These are phyloP conservation scores for Agelaius phoeniceus DNA, from an alignment of 2,113 vertebrate species.

Conservation along the genomic window DNA sequence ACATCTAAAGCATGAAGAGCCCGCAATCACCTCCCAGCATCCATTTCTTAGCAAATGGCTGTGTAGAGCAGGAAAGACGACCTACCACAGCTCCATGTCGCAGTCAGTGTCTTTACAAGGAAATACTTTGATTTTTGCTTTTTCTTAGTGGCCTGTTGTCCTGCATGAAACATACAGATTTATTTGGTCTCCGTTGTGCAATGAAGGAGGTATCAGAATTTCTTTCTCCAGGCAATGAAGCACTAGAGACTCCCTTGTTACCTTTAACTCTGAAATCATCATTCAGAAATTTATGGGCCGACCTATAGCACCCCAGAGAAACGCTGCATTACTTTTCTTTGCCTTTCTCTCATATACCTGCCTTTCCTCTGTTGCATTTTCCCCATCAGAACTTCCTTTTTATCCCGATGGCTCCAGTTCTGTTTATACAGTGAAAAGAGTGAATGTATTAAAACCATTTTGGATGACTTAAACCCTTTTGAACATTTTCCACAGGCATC, in stretches of 20 bases:
- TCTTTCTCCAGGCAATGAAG: background rate
- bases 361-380: background rate
- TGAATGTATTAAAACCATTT: background rate
- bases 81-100: background rate
- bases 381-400: background rate
- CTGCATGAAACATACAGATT: background rate
- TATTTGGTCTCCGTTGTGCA: background rate
- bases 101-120: background rate
- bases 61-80: background rate
- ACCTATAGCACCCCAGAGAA: background rate
- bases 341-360: background rate
- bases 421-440: background rate
- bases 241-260: background rate
- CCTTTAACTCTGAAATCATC: background rate
- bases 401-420: background rate
- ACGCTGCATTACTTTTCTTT: background rate
- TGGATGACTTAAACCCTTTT: background rate
- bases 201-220: background rate
- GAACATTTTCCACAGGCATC: background rate
- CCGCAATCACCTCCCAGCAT: background rate
- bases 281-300: background rate
- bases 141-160: background rate
- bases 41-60: background rate
- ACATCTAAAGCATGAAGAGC: background rate
- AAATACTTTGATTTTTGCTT: background rate